phyloP scores from a whole-genome alignment of 2,113 vertebrate genomes.

The Rhinoderma darwinii region DNA sequence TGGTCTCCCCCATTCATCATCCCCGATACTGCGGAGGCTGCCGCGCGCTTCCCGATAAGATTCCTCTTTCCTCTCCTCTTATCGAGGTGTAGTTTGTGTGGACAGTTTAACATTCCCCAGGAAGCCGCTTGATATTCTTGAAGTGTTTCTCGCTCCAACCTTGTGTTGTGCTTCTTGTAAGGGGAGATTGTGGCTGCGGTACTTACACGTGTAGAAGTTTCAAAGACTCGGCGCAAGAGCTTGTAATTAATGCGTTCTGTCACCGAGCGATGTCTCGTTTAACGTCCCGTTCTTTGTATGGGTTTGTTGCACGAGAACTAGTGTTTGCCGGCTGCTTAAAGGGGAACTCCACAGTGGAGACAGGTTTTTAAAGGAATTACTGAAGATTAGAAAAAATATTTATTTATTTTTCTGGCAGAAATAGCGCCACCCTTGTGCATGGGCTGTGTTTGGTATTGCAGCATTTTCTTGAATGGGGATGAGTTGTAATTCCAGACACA shows the following conservation, averaged over 20 bases:
- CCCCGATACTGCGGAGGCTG: neutral
- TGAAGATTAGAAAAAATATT: no score
- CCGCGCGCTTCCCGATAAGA: neutral
- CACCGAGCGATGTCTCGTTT: neutral
- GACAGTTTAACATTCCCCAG: neutral
- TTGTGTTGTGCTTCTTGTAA: neutral
- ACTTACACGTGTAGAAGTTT: slow-evolving; percentile 18
- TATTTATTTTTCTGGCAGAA: no score
- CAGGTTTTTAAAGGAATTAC: neutral
- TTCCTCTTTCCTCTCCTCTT: neutral
- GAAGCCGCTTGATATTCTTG: neutral
- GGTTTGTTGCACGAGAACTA: neutral
- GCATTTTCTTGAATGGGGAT: neutral
- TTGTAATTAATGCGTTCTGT: neutral
- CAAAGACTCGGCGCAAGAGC: neutral
- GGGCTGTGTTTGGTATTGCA: neutral
- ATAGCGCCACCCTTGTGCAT: neutral
- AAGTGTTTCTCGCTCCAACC: neutral
- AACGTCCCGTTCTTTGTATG: neutral
- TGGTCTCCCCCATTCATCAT: slow-evolving; percentile 10
- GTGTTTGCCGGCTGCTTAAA: neutral
- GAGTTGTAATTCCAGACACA: neutral
- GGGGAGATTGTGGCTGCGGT: neutral
- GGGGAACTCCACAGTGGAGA: neutral
- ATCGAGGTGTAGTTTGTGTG: neutral